These are phyloP conservation scores for Dolichomitus sp. DNA, from an alignment of 2,888 invertebrate species.

Conservation along the genomic window DNA sequence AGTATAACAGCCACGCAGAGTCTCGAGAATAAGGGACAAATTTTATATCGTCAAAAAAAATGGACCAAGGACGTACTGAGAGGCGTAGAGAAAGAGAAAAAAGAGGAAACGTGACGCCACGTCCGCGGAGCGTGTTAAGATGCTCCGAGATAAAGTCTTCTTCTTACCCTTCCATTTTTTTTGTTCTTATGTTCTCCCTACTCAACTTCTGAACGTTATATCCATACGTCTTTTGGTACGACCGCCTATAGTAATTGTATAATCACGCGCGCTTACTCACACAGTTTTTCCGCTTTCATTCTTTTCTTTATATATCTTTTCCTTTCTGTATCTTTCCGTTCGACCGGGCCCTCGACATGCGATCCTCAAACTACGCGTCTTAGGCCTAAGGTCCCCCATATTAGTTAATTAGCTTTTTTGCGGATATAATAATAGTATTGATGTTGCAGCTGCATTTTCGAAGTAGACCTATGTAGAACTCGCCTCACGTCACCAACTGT, in stretches of 20 bases:
- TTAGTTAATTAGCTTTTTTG: slow-evolving; percentile 32
- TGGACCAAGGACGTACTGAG: slow-evolving; percentile 5
- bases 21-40: slow-evolving; percentile 49
- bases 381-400: slow-evolving; percentile 49
- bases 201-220: background rate
- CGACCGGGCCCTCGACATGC: slow-evolving; percentile 29
- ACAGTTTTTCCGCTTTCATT: slow-evolving; percentile 15
- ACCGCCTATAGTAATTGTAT: slow-evolving; percentile 26
- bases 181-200: slow-evolving; percentile 14
- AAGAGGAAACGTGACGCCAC: slow-evolving; percentile 30
- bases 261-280: slow-evolving; percentile 27
- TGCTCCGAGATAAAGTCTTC: slow-evolving; percentile 40
- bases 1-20: slow-evolving; percentile 30
- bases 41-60: slow-evolving; percentile 52
- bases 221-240: slow-evolving; percentile 18
- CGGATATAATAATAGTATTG: slow-evolving; percentile 43
- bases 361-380: slow-evolving; percentile 33
- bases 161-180: slow-evolving; percentile 47
- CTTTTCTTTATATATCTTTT: slow-evolving; percentile 28
- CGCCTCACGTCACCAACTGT: slow-evolving; percentile 16
- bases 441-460: slow-evolving; percentile 28
- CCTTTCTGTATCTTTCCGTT: slow-evolving; percentile 3
- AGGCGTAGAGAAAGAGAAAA: background rate
- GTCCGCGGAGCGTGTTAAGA: slow-evolving; percentile 44
- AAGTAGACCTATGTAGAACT: slow-evolving; percentile 55